Conservation (phyloP, 2,797 vertebrate genomes). For the Poeciliopsis infans region DNA sequence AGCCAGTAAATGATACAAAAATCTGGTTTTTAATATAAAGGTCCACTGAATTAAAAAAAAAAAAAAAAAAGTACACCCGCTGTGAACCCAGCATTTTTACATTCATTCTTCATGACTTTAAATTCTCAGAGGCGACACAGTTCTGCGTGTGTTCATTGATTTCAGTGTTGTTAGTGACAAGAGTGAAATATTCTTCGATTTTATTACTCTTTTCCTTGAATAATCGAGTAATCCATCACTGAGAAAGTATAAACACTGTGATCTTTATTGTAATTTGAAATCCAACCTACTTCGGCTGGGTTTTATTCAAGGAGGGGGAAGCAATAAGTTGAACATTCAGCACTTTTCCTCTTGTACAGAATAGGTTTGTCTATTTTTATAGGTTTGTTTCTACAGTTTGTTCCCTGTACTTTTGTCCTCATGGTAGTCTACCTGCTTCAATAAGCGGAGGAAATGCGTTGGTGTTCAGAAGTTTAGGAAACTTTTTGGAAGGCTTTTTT, state of each 20-base stretch:
- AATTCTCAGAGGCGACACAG: slow-evolving; percentile 6
- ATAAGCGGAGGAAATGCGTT: slow-evolving; percentile 31
- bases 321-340: slow-evolving; percentile 52
- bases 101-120: background rate
- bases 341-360: slow-evolving; percentile 37
- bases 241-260: slow-evolving; percentile 25
- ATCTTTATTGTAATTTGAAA: slow-evolving; percentile 29
- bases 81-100: background rate
- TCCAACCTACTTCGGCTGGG: slow-evolving; percentile 38
- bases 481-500: slow-evolving; percentile 23
- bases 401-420: slow-evolving; percentile 43
- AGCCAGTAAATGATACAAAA: background rate
- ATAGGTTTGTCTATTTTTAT: slow-evolving; percentile 64
- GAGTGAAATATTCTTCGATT: slow-evolving; percentile 51
- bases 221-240: slow-evolving; percentile 52
- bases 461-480: slow-evolving; percentile 26
- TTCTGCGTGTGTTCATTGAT: slow-evolving; percentile 18
- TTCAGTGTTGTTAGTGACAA: slow-evolving; percentile 24
- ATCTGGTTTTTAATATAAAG: background rate
- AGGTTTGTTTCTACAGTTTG: slow-evolving; percentile 42
- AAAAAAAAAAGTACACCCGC: background rate
- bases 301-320: slow-evolving; percentile 24
- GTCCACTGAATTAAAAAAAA: background rate
- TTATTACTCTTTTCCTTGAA: slow-evolving; percentile 39
- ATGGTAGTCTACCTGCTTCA: slow-evolving; percentile 29